Base-by-base conservation (phyloP, 2,113 vertebrate genomes). In the Thymallus thymallus region DNA sequence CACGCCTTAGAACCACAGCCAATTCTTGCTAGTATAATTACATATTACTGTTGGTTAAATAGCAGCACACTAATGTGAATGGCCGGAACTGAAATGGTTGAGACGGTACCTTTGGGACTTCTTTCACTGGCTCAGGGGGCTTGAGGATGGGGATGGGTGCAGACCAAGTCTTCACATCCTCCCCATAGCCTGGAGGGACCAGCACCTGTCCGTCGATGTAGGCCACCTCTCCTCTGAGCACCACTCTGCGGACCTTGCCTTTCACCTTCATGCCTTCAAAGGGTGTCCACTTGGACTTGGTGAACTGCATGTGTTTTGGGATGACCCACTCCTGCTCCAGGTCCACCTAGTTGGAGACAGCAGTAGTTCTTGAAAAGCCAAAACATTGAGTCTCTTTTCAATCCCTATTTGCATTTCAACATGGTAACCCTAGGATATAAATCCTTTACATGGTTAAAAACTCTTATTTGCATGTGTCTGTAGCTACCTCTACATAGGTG, bases 121-220 rank as follows among this genome's bases (percentile, higher is more conserved):
- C 96, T 69, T 94, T 95, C 23, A 84, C 3, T 0, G 91, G 71
- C 3, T 92, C 87, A 0, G 83, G 1, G 0, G 86, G 85, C 0
- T 80, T 80, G 0, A 77, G 9, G 35, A 41, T 76, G 14, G 86
- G 84, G 0, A 81, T 58, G 0, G 86, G 78, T 0, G 85, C 32
- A 0, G 94, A 74, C 96, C 96, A 97, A 0, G 94, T 95, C 84
- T 94, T 96, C 45, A 99, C 95, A 7, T 99, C 98, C 75, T 99
- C 94, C 55, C 98, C 98, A 0, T 96, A 99, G 84, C 98, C 97
- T 0, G 96, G 96, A 30, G 94, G 89, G 0, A 98, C 96, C 78
- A 99, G 87, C 20, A 99, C 96, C 96, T 99, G 96, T 23, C 97
- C 96, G 0, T 99, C 98, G 0, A 99, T 99, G 84, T 99, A 99